Evolutionary conservation across 2,888 invertebrate genomes (phyloP), one percentile per base, ranked within the genome.

Genomic region (Barypeithes pellucidus): DNA sequence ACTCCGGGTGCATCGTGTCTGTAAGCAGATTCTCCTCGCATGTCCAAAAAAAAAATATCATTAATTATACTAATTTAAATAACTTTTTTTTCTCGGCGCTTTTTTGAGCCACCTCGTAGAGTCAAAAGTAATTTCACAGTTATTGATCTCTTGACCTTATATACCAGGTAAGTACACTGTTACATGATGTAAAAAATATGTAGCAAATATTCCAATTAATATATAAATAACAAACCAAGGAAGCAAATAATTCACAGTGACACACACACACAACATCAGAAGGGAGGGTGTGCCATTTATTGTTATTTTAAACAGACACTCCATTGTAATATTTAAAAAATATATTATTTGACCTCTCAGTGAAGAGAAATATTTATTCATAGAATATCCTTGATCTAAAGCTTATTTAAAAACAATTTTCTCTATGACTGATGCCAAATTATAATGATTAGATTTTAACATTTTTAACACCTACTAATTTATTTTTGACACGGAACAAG

Each of bases 391-490:
- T 41, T 41, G 41, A n/a, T 41, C 9, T 47, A 47, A 20, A 12
- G 29, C 50, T 24, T 24, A 24, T 50, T 50, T 50, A 12, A 50
- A 50, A 50, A 50, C n/a, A 50, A 50, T 50, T 22, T 50, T 22
- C n/a, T 50, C 11, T 24, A 16, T 29, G 52, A 24, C 24, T n/a
- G 12, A 24, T 24, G 24, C 24, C 52, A 5, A 52, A 52, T 54
- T 24, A 33, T 29, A 29, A 54, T 16, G 29, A 54, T 54, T 54
- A 8, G 33, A 22, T 54, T 33, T 29, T 33, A 33, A 33, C 33
- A 54, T 54, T 54, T 54, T 54, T 16, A 33, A 54, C 54, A 33
- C 54, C 54, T 54, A 29, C 29, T 33, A 54, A 54, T 54, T 54
- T 54, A 54, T 54, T 54, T 54, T 54, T 54, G 54, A 54, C 33